Conservation (phyloP, 2,888 invertebrate species). For the Lumbricus terrestris region DNA sequence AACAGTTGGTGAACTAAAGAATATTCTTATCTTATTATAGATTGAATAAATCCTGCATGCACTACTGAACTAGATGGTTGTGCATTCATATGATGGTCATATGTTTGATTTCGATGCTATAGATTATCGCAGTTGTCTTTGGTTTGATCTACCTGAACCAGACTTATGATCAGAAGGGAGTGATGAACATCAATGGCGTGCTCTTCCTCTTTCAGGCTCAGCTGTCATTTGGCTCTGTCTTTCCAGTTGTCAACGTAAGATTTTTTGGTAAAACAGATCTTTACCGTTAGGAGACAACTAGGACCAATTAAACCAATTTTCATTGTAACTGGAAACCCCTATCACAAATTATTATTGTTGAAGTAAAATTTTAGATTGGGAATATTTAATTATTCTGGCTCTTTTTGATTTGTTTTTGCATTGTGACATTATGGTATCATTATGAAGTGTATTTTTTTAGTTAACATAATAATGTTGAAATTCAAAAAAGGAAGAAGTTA, state of each 20-base stretch:
- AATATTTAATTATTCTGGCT: neutral
- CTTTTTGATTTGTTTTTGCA: neutral
- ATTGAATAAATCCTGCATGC: neutral
- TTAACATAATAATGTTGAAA: neutral
- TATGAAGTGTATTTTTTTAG: neutral
- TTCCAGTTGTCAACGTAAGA: conserved; percentile 87
- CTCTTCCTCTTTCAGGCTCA: conserved; percentile 49
- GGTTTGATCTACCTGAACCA: conserved; percentile 85
- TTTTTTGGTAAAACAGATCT: too few relatives aligned
- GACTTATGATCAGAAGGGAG: conserved; percentile 77
- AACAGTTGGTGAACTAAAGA: too few relatives aligned
- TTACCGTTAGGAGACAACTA: neutral
- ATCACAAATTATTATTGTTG: neutral
- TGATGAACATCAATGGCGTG: conserved; percentile 60
- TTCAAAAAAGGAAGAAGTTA: neutral
- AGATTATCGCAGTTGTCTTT: conserved; percentile 85
- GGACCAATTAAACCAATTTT: neutral
- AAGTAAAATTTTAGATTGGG: neutral
- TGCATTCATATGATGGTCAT: neutral
- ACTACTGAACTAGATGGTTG: neutral
- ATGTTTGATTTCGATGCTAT: neutral
- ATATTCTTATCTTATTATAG: too few relatives aligned
- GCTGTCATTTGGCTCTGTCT: conserved; percentile 82
- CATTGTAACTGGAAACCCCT: neutral
- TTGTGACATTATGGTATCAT: neutral